phyloP scores from a whole-genome alignment of 2,888 invertebrate species.

The Tortrix viridana region DNA sequence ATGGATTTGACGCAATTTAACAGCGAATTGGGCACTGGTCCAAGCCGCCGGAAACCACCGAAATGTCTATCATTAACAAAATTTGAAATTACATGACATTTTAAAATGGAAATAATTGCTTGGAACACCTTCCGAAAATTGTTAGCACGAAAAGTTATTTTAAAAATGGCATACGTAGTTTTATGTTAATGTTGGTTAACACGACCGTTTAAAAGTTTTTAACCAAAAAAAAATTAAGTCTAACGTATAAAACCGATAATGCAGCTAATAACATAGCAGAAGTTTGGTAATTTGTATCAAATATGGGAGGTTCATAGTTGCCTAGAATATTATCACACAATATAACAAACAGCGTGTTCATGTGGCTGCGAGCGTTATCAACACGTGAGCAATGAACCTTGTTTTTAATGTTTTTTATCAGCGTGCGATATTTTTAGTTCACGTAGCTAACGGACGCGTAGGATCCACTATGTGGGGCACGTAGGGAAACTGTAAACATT shows the following conservation, averaged over 20 bases:
- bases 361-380: conserved; percentile 20
- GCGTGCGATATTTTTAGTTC: conserved; percentile 32
- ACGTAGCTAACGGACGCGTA: conserved; percentile 16
- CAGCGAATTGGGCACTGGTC: conserved; percentile 66
- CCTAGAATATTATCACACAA: conserved; percentile 18
- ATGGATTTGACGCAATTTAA: conserved; percentile 70
- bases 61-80: conserved; percentile 39
- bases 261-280: too few species aligned
- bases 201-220: too few species aligned
- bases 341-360: conserved; percentile 20
- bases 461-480: conserved; percentile 21
- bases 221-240: too few species aligned
- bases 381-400: conserved; percentile 33
- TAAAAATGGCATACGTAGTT: too few species aligned
- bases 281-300: conserved; percentile 6
- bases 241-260: too few species aligned
- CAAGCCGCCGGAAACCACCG: conserved; percentile 57
- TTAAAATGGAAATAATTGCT: too few species aligned
- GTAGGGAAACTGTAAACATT: conserved; percentile 62
- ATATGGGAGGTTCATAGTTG: conserved; percentile 13
- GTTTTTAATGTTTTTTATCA: conserved; percentile 37
- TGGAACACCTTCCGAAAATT: too few species aligned
- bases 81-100: conserved; percentile 11
- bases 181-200: too few species aligned
- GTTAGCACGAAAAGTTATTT: too few species aligned